Conservation (phyloP, 2,797 vertebrate genomes). For the Hafferia zeledoni region DNA sequence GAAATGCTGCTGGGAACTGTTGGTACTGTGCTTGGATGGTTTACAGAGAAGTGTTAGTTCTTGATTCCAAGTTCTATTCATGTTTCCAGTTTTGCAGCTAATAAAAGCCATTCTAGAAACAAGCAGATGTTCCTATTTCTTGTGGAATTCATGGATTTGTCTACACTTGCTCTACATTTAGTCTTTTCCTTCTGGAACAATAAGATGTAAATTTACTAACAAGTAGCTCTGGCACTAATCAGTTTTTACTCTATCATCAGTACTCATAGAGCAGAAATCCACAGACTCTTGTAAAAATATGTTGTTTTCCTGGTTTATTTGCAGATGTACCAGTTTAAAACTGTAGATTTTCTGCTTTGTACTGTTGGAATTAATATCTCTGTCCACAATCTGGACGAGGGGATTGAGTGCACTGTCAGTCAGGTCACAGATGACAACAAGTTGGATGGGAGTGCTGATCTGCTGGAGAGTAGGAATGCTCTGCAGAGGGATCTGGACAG, state of each 20-base stretch:
- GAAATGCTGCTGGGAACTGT: neutral
- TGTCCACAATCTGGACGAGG: neutral
- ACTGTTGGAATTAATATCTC: neutral
- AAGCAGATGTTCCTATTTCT: neutral
- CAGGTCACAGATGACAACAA: too few relatives aligned
- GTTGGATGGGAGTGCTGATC: neutral
- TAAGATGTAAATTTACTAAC: neutral
- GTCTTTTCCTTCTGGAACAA: neutral
- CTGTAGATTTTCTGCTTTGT: neutral
- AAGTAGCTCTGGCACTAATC: neutral
- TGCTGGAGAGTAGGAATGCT: neutral
- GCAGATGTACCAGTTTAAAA: neutral
- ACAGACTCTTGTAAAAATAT: neutral
- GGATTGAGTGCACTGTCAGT: neutral
- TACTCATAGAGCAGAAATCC: neutral
- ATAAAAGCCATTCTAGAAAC: neutral
- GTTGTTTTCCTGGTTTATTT: neutral
- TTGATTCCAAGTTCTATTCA: neutral
- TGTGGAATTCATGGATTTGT: neutral
- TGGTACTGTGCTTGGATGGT: neutral
- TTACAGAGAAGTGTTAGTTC: neutral
- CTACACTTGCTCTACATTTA: neutral
- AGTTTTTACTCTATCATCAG: neutral
- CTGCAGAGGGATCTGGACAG: neutral
- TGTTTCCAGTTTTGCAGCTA: neutral